Base-by-base conservation (phyloP, 2,113 vertebrate species). In the Onychorhynchus coronatus region DNA sequence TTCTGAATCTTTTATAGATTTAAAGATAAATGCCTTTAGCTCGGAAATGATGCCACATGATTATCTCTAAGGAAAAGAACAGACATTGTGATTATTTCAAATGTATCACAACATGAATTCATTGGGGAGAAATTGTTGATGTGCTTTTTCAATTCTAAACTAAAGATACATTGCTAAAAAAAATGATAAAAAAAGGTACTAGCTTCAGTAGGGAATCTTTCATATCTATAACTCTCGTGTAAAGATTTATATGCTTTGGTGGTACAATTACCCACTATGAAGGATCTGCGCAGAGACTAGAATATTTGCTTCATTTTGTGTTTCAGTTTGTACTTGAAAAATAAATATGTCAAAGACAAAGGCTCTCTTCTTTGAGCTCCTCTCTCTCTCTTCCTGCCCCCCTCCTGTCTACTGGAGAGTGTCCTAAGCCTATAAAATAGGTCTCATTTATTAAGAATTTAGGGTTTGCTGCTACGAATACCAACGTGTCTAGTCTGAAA, bases 371-470 rank as follows among this genome's bases (percentile, higher is more conserved):
- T 72, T 31, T 4, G 8, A 84, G 30, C 3, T 11, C 41, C 56
- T 37, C 17, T 56, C 31, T 15, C 31, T 5, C 15, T 55, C 14
- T 52, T 52, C 25, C 25, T 41, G 39, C 25, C 7, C 18, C 15
- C 28, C 22, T 25, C 52, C 9, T 35, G 24, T 79, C 61, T 65
- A 88, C 75, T 85, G 94, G 67, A 89, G 62, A 75, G 39, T 47
- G 59, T 81, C 79, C 30, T 65, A 91, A 75, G 35, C 47, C 52
- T 94, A 67, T 71, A n/a, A 55, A 91, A 71, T 81, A 68, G 22
- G 30, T 55, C 66, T 89, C 35, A 71, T 93, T 91, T 81, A 70
- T 95, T 88, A 96, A 84, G 77, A 95, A 93, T 77, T 97, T 89
- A 79, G 91, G 2, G 70, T 76, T 78, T 92, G 8, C 41, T 91